Evolutionary conservation across 2,888 invertebrate species (phyloP).

Genomic region (Notodonta dromedarius): DNA sequence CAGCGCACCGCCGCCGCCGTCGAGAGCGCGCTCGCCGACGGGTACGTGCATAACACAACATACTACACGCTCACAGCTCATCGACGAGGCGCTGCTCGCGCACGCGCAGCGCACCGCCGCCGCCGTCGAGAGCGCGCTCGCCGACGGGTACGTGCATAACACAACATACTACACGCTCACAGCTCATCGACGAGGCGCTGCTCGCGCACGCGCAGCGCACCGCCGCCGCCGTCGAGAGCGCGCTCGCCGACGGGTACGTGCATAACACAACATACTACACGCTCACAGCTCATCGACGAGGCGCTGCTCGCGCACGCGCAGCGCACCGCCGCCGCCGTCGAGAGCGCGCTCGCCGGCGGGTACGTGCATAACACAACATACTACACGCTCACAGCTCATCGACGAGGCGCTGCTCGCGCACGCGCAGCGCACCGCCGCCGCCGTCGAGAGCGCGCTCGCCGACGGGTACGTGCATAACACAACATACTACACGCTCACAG

Average conservation of each 20-base stretch:
- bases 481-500: no score
- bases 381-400: slow-evolving; percentile 17
- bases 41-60: slow-evolving; percentile 42
- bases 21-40: slow-evolving; percentile 60
- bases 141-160: slow-evolving; percentile 52
- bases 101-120: slow-evolving; percentile 59
- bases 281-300: slow-evolving; percentile 39
- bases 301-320: slow-evolving; percentile 57
- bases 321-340: slow-evolving; percentile 59
- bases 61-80: slow-evolving; percentile 9
- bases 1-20: slow-evolving; percentile 59
- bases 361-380: slow-evolving; percentile 24
- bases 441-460: slow-evolving; percentile 61
- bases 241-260: slow-evolving; percentile 62
- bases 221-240: slow-evolving; percentile 58
- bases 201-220: slow-evolving; percentile 59
- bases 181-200: slow-evolving; percentile 50
- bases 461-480: slow-evolving; percentile 65
- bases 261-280: no score
- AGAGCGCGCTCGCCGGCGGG: slow-evolving; percentile 65
- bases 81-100: slow-evolving; percentile 55
- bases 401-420: slow-evolving; percentile 60
- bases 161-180: no score
- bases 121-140: slow-evolving; percentile 62
- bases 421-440: slow-evolving; percentile 56